phyloP scores from a whole-genome alignment of 2,888 invertebrate species.

The Adelphocoris suturalis region DNA sequence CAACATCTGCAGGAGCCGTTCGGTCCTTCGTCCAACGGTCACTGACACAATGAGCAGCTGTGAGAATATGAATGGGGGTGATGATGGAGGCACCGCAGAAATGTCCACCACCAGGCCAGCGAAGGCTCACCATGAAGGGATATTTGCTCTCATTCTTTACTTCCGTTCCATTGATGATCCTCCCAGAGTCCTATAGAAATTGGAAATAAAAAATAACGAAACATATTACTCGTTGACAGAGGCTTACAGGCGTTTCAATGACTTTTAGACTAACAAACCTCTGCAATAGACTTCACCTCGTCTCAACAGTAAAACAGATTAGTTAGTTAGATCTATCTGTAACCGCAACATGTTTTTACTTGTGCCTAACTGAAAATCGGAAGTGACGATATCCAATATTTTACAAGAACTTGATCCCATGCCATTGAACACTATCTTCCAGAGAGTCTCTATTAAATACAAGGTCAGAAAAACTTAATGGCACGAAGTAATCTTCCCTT shows the following conservation, averaged over 20 bases:
- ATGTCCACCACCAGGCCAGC: not conserved
- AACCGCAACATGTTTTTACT: too few relatives aligned
- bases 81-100: slow-evolving; percentile 66
- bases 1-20: not conserved
- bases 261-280: too few relatives aligned
- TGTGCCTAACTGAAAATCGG: not conserved
- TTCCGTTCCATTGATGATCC: slow-evolving; percentile 60
- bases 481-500: too few relatives aligned
- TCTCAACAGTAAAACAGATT: too few relatives aligned
- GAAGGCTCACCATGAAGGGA: slow-evolving; percentile 59
- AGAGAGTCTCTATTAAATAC: too few relatives aligned
- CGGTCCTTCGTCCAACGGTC: not conserved
- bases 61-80: slow-evolving; percentile 41
- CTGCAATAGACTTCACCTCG: not conserved
- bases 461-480: too few relatives aligned
- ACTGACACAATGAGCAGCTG: slow-evolving; percentile 58
- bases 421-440: not conserved
- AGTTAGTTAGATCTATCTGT: too few relatives aligned
- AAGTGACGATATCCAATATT: not conserved
- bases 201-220: not conserved
- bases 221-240: not conserved
- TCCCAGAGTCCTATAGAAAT: not conserved
- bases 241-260: not conserved
- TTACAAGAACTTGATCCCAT: not conserved
- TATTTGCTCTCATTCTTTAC: slow-evolving; percentile 29